Percentiles rank a stretch among this genome's conserved stretches.
These are phyloP conservation scores for Mythimna loreyi DNA, from an alignment of 2,888 invertebrate species.

Conservation along the genomic window DNA sequence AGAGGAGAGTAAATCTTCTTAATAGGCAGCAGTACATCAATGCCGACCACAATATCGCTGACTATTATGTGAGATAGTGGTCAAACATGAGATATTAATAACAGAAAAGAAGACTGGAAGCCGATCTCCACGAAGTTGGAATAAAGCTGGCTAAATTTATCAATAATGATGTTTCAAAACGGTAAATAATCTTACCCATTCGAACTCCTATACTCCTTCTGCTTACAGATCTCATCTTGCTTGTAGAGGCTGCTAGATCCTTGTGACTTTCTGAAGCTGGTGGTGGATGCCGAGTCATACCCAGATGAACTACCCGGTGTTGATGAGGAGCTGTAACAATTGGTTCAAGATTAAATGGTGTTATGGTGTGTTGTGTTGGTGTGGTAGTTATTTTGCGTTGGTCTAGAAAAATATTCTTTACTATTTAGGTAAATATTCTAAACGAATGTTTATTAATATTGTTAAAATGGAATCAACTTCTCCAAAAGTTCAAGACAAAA, in stretches of 20 bases:
- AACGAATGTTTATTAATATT: slow-evolving; percentile 5
- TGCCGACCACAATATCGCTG: too few relatives aligned
- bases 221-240: too few relatives aligned
- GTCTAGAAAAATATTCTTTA: not conserved
- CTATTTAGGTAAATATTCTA: too few relatives aligned
- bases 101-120: too few relatives aligned
- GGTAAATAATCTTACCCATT: slow-evolving; percentile 30
- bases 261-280: slow-evolving; percentile 66
- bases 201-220: too few relatives aligned
- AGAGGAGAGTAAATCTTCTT: too few relatives aligned
- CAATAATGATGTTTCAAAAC: not conserved
- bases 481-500: not conserved
- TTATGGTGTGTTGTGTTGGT: too few relatives aligned
- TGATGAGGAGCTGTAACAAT: slow-evolving; percentile 70
- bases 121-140: too few relatives aligned
- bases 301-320: slow-evolving; percentile 71
- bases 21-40: too few relatives aligned
- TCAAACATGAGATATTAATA: too few relatives aligned
- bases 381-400: not conserved
- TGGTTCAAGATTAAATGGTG: slow-evolving; percentile 18
- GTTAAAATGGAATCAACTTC: not conserved
- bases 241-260: too few relatives aligned
- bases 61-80: too few relatives aligned
- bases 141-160: not conserved
- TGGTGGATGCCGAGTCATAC: slow-evolving; percentile 74